Evolutionary conservation across 2,113 vertebrate genomes (phyloP), one percentile per base, ranked within the genome.

Genomic region (Actenoides lindsayi): DNA sequence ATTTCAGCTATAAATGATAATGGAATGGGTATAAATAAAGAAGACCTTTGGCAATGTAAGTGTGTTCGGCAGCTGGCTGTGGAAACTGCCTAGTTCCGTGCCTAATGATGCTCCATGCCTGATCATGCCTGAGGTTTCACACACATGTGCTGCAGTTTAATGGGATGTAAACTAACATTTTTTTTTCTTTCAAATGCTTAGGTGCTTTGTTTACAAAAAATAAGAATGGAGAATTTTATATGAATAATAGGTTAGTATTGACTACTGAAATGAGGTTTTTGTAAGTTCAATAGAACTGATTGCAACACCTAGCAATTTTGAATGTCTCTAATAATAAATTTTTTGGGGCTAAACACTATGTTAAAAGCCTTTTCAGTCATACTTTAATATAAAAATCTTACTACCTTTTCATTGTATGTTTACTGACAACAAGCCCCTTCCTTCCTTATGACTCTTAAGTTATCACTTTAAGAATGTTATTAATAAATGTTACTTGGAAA

Each of bases 401-500:
- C 59, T 89, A 69, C 86, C 65, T 96, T 93, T 94, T 94, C 69
- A 73, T 70, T 96, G 83, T 94, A n/a, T 83, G 74, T 94, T 94
- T 96, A 97, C 95, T 97, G 92, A 97, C 92, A 94, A 76, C 50
- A 91, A n/a, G 48, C 65, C 88, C 77, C 48, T 75, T 86, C 87
- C 87, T 89, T 89, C 87, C 84, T 89, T 75, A 28, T 64, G 83
- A 76, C 62, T 96, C 80, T 87, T 95, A 95, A 97, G 89, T 97
- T 95, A 96, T 90, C 96, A 89, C 63, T 87, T 92, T 65, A 69
- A 94, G 81, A 82, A 91, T 87, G 92, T 95, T 95, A 90, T 96
- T 95, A 97, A 97, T 97, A 97, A 97, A 97, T 83, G 31, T 94
- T 93, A 76, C 81, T 89, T 96, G 90, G 85, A 71, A 94, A 81